Evolutionary conservation across 1,140 invertebrate genomes (phyloP).

Genomic region (Aethina tumida): DNA sequence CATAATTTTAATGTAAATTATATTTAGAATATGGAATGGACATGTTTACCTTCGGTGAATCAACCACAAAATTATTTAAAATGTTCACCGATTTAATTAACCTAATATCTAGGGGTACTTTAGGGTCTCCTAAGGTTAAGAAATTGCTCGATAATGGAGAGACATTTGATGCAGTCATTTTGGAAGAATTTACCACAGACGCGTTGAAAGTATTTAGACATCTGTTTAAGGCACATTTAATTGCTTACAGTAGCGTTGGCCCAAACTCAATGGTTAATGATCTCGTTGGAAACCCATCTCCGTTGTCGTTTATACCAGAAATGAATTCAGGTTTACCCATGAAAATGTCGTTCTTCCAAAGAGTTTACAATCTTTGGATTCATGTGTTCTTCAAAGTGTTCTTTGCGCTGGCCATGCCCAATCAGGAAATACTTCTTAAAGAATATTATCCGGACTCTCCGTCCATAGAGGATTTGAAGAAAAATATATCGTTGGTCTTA

Average conservation of each 20-base stretch:
- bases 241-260: constrained; percentile 34
- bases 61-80: no score
- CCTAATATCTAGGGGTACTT: no score
- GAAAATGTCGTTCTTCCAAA: constrained; percentile 38
- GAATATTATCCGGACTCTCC: constrained; percentile 37
- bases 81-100: no score
- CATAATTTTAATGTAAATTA: no score
- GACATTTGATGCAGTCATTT: constrained; percentile 39
- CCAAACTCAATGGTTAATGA: constrained; percentile 16
- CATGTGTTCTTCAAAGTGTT: constrained; percentile 7
- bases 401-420: constrained; percentile 21
- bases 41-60: no score
- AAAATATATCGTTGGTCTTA: constrained; percentile 42
- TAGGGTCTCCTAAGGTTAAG: constrained; percentile 12
- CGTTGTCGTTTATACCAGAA: constrained; percentile 32
- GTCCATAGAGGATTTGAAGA: constrained; percentile 39
- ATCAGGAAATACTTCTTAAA: constrained; percentile 33
- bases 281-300: constrained; percentile 33
- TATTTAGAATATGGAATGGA: no score
- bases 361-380: constrained; percentile 32
- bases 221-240: constrained; percentile 33
- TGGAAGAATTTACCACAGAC: constrained; percentile 38
- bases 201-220: constrained; percentile 34
- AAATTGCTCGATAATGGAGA: constrained; percentile 23
- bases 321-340: constrained; percentile 25